These are phyloP conservation scores for Latrodectus geometricus DNA, from an alignment of 1,140 invertebrate genomes.

Conservation along the genomic window DNA sequence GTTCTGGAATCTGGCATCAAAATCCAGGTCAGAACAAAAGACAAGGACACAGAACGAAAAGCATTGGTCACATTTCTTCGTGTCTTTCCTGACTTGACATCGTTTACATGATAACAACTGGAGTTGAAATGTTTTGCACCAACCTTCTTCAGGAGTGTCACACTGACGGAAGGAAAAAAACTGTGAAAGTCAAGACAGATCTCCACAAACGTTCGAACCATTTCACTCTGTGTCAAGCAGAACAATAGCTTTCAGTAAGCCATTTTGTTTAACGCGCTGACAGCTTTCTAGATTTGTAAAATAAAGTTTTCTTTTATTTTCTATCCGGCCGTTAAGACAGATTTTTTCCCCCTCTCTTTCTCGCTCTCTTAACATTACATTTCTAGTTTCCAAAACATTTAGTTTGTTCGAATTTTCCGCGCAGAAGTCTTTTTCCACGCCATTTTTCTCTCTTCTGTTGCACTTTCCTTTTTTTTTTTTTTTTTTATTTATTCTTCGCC, in stretches of 20 bases:
- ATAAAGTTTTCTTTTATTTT: conserved; percentile 44
- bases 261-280: conserved; percentile 53
- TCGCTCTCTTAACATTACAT: conserved; percentile 38
- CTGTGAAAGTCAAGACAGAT: conserved; percentile 33
- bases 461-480: background rate
- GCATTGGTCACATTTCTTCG: background rate
- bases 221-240: conserved; percentile 50
- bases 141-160: background rate
- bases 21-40: too few relatives aligned
- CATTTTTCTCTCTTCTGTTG: background rate
- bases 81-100: background rate
- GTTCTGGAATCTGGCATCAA: too few relatives aligned
- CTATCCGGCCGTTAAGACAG: background rate
- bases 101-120: conserved; percentile 39
- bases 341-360: background rate
- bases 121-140: conserved; percentile 43
- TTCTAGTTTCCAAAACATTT: conserved; percentile 54
- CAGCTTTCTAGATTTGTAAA: conserved; percentile 43
- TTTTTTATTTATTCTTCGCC: background rate
- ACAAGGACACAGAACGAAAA: too few relatives aligned
- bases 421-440: background rate
- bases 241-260: conserved; percentile 45
- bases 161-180: background rate
- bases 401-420: background rate
- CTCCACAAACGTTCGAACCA: conserved; percentile 32